phyloP scores from a whole-genome alignment of 2,888 invertebrate genomes.

The Bembecia ichneumoniformis region DNA sequence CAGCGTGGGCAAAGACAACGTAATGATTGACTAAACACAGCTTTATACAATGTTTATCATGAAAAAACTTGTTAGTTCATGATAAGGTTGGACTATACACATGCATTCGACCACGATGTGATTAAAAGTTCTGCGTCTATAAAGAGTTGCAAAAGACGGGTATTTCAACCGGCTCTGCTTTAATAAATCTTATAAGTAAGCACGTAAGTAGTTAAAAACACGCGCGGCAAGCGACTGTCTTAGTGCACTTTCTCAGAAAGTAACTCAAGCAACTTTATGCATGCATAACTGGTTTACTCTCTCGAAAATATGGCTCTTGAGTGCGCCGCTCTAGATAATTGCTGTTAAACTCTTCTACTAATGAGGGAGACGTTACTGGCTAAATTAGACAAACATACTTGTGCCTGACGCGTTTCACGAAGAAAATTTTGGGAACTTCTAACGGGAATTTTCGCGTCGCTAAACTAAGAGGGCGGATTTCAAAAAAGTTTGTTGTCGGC shows the following conservation, averaged over 20 bases:
- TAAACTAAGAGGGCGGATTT: no score
- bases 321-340: constrained; percentile 58
- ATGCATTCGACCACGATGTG: no score
- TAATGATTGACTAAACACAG: no score
- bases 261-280: constrained; percentile 46
- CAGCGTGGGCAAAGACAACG: no score
- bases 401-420: not conserved
- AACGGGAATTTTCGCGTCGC: not conserved
- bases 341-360: constrained; percentile 45
- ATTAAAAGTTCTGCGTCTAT: no score
- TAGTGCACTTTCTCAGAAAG: not conserved
- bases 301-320: constrained; percentile 48
- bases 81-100: no score
- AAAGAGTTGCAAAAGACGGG: no score
- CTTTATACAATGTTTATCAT: no score
- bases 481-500: no score
- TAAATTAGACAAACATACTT: not conserved
- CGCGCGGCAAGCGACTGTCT: constrained; percentile 17
- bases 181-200: constrained; percentile 26
- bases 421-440: not conserved
- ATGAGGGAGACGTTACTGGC: constrained; percentile 30
- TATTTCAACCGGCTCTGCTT: no score
- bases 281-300: constrained; percentile 52
- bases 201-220: constrained; percentile 41
- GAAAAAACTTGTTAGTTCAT: no score